Conservation (phyloP, 2,888 invertebrate genomes). For the Spilarctia lutea region DNA sequence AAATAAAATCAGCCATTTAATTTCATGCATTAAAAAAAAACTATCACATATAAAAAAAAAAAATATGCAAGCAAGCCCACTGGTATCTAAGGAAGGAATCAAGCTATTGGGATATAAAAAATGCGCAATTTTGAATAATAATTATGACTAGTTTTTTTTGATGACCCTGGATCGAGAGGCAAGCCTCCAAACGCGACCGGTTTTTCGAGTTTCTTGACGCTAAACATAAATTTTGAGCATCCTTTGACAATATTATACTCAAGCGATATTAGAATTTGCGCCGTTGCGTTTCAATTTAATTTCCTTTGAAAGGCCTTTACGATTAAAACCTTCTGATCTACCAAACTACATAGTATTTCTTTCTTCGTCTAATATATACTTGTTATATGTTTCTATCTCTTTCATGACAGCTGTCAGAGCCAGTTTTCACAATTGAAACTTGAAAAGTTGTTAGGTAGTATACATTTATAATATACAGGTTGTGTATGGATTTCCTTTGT, state of each 20-base stretch:
- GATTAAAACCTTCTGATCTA: constrained; percentile 38
- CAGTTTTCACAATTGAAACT: constrained; percentile 76
- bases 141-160: constrained; percentile 49
- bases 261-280: constrained; percentile 42
- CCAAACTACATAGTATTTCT: constrained; percentile 14
- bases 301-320: constrained; percentile 17
- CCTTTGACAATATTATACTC: constrained; percentile 26
- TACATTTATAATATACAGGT: constrained; percentile 22
- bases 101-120: constrained; percentile 35
- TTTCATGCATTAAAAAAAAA: constrained; percentile 11
- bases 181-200: constrained; percentile 75
- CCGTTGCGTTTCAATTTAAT: not conserved
- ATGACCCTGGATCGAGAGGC: constrained; percentile 70
- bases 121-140: constrained; percentile 44
- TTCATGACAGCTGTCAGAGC: constrained; percentile 69
- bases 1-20: not conserved
- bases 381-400: constrained; percentile 49
- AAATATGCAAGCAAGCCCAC: constrained; percentile 24
- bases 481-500: constrained; percentile 30
- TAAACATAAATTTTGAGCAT: constrained; percentile 40
- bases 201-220: constrained; percentile 65
- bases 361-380: constrained; percentile 39
- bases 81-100: constrained; percentile 30
- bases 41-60: constrained; percentile 1
- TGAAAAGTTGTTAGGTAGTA: constrained; percentile 60